Base-by-base conservation (phyloP, 1,140 invertebrate genomes). In the Nasonia giraulti region DNA sequence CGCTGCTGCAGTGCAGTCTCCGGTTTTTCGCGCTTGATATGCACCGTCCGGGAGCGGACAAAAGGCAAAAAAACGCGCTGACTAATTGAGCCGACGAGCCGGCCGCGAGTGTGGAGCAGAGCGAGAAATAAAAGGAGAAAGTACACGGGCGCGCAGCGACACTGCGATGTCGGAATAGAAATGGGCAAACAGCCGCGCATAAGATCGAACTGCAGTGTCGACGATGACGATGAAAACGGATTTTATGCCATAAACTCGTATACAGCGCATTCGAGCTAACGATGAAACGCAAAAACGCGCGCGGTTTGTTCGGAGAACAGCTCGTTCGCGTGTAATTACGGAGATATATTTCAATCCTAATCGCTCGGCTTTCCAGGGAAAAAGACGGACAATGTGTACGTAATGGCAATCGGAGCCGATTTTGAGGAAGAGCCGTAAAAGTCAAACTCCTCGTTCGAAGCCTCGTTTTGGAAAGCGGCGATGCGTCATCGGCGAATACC, bases 161-260 rank as follows among this genome's bases (percentile, higher is more conserved):
- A 62, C 44, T 6, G 27, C 27, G 69, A 50, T 37, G 44, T 73
- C 27, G 27, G 62, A 80, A 81, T 81, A 55, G 80, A 74, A 81
- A 73, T 55, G 74, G 44, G 17, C 10, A 81, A 69, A 71, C 14
- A 62, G 55, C 0, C 20, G 55, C 11, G 50, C 50, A 14, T 12
- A 14, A 27, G 27, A 27, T 27, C 66, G 27, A 27, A 27, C 50
- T 1, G 8, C 40, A 44, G 40, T 11, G 10, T 44, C 6, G 40
- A 8, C n/a, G n/a, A 44, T 44, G 50, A 0, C 7, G 66, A 27
- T 69, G 5, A 27, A 69, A 69, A 17, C 4, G 5, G 62, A 5
- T 66, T 66, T 66, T 66, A 0, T 66, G 8, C 8, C 62, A n/a
- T 27, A 1, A 44, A 44, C 6, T 7, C 37, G 27, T 37, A 37